Evolutionary conservation across 2,797 vertebrate genomes (phyloP), one percentile per base, ranked within the genome.

Genomic region (Ispidina lecontei): DNA sequence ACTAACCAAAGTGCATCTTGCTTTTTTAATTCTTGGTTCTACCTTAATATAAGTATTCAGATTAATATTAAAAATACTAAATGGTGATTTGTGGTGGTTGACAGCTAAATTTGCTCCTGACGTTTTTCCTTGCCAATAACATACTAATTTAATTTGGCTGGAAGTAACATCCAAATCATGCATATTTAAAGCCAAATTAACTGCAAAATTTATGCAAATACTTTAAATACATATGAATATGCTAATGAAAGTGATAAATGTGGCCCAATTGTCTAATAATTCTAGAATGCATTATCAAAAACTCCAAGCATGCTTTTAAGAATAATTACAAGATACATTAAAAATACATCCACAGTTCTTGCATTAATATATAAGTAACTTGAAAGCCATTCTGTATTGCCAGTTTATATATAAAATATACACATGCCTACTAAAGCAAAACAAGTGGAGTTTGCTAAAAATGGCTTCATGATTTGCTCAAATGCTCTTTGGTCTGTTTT

Each of bases 121-220:
- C 60, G 21, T 64, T 93, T 81, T 92, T 84, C 52, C 56, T 81
- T 88, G 33, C 59, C n/a, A 46, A 3, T 86, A 79, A 90, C 91
- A 81, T 59, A 76, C 41, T 89, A 79, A 82, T 47, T 49, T 78
- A 79, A 93, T 86, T 60, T 86, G 83, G 41, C 71, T 93, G 67
- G 76, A 76, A 93, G 44, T 59, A 78, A 58, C 79, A 84, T 85
- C 55, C 52, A 93, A 68, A 46, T 81, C 35, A 88, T 86, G 93
- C 77, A 78, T 96, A 94, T 94, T 94, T 93, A 84, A 89, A 91
- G 26, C 63, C 43, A 63, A 90, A 67, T 95, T 90, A 91, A 89
- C 69, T 87, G 84, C 72, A 63, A 95, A 82, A 91, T 86, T 58
- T 92, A 95, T 96, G 85, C 74, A 86, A 78, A 86, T 88, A 75